Conservation (phyloP, 2,888 invertebrate species). For the Papilio protenor region DNA sequence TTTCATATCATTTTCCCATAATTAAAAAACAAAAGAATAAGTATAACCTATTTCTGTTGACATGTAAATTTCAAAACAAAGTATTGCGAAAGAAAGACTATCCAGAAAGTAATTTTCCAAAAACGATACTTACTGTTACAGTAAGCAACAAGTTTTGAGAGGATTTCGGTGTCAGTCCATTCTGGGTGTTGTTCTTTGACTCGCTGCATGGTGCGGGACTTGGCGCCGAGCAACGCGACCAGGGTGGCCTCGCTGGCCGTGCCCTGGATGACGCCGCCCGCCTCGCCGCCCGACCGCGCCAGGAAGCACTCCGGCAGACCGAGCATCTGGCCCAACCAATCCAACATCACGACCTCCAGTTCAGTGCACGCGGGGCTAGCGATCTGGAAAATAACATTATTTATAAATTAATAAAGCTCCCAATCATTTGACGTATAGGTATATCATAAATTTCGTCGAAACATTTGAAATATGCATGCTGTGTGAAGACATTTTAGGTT, state of each 20-base stretch:
- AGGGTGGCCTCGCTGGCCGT: conserved; percentile 98
- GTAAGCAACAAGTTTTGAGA: conserved; percentile 93
- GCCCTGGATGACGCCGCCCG: conserved; percentile 96
- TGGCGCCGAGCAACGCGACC: conserved; percentile 95
- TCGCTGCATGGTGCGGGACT: conserved; percentile 88
- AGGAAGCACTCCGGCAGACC: conserved; percentile 94
- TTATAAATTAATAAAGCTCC: neutral
- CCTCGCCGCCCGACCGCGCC: conserved; percentile 92
- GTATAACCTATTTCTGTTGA: neutral
- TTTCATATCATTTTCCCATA: neutral
- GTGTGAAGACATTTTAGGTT: neutral
- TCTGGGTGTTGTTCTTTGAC: conserved; percentile 89
- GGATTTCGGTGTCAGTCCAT: conserved; percentile 88
- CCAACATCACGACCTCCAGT: conserved; percentile 96
- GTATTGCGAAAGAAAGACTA: neutral
- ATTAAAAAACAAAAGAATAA: neutral
- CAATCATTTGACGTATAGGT: neutral
- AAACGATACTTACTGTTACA: conserved; percentile 87
- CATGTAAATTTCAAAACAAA: neutral
- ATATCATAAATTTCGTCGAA: neutral
- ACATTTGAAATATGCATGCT: neutral
- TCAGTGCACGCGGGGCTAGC: conserved; percentile 98
- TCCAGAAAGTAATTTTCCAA: neutral
- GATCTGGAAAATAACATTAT: conserved; percentile 83
- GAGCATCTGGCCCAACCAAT: conserved; percentile 98